These are phyloP conservation scores for Tipula lateralis DNA, from an alignment of 2,888 invertebrate species.

Conservation along the genomic window DNA sequence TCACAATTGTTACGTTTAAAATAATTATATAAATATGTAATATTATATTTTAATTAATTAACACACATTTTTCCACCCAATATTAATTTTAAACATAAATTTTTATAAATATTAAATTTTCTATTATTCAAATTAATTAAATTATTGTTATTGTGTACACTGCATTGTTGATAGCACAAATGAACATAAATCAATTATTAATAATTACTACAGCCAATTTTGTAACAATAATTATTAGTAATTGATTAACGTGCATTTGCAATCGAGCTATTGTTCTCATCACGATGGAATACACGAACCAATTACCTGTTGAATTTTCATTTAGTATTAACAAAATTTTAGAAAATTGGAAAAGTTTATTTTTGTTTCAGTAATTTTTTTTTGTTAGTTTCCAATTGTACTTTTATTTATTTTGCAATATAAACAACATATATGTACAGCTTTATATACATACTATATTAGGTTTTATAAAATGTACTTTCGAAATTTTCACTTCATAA, in stretches of 20 bases:
- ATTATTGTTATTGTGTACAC: background rate
- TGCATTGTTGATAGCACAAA: background rate
- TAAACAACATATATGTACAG: background rate
- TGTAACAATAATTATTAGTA: slow-evolving; percentile 19
- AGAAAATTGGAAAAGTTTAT: too few species aligned
- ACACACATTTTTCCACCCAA: background rate
- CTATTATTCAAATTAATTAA: background rate
- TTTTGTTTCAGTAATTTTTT: too few species aligned
- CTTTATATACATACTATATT: too few species aligned
- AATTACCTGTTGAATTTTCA: background rate
- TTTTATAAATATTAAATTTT: background rate
- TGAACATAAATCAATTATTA: slow-evolving; percentile 19
- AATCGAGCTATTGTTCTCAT: background rate
- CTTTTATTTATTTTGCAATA: background rate
- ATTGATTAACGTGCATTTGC: background rate
- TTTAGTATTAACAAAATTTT: too few species aligned
- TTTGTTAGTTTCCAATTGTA: background rate
- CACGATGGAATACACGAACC: too few species aligned
- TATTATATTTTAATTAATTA: background rate
- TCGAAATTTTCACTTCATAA: background rate
- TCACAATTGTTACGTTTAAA: too few species aligned
- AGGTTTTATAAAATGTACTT: background rate
- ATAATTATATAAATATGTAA: background rate
- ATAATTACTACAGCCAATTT: slow-evolving; percentile 19
- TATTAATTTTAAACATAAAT: background rate